These are phyloP conservation scores for Platypus cylindrus DNA, from an alignment of 2,888 invertebrate species.

Conservation along the genomic window DNA sequence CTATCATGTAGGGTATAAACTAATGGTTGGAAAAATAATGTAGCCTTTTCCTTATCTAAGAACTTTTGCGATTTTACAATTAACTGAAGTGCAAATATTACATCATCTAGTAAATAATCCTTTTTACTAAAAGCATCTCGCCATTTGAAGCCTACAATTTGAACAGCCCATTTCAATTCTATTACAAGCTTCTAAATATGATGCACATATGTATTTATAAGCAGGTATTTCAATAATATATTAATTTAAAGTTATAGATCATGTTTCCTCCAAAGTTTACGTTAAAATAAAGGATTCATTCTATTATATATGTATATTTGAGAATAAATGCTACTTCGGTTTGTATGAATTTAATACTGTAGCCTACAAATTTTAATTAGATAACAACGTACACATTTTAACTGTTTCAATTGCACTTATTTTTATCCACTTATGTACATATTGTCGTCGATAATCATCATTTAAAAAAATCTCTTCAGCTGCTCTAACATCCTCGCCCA, in stretches of 20 bases:
- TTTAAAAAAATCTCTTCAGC: conserved; percentile 11
- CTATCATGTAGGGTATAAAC: conserved; percentile 49
- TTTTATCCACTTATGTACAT: conserved; percentile 46
- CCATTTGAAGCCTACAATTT: conserved; percentile 23
- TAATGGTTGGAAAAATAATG: conserved; percentile 49
- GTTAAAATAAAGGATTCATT: too few relatives aligned
- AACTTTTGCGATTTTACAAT: conserved; percentile 44
- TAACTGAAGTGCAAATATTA: conserved; percentile 42
- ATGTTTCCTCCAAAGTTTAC: too few relatives aligned
- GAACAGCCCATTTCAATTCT: too few relatives aligned
- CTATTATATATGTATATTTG: too few relatives aligned
- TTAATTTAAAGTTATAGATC: too few relatives aligned
- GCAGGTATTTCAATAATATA: too few relatives aligned
- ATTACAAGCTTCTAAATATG: conserved; percentile 1
- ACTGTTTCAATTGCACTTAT: conserved; percentile 49
- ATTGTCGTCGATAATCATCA: conserved; percentile 45
- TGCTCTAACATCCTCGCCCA: too few relatives aligned
- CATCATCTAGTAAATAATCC: conserved; percentile 33
- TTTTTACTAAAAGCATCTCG: conserved; percentile 34
- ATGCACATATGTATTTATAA: too few relatives aligned
- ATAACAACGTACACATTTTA: conserved; percentile 32
- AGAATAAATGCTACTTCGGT: too few relatives aligned
- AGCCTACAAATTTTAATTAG: too few relatives aligned
- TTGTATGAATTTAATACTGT: too few relatives aligned
- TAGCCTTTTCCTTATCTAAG: conserved; percentile 47